Evolutionary conservation across 1,140 invertebrate genomes (phyloP), one percentile per base, ranked within the genome.

Genomic region (Chrysopa pallens): DNA sequence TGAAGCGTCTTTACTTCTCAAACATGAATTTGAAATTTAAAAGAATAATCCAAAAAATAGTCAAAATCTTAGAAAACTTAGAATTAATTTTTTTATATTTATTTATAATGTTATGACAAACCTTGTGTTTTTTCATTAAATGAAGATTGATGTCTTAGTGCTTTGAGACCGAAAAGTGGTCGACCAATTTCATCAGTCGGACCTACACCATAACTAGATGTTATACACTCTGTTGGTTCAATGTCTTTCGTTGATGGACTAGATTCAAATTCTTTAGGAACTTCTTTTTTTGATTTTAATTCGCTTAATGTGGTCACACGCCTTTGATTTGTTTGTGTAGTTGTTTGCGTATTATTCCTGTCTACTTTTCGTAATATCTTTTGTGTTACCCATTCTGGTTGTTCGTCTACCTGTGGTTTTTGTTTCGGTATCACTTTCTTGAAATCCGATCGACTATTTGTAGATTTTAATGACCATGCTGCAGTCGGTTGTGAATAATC

Each of bases 161-260:
- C 81, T 53, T 72, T 70, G 39, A 84, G 68, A 31, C 80, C 81
- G 58, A 84, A 84, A 15, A 84, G 62, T 6, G 80, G 80, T 42
- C 69, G 63, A n/a, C 80, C 80, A 49, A 81, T 72, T 47, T 81
- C 78, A 55, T 84, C 81, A 6, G 78, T 78, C 33, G 84, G 83
- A 4, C 80, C 81, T 4, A 82, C 75, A 1, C 84, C 82, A 56
- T 86, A 86, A 54, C 81, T 79, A 1, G 82, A 84, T 6, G 78
- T 82, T 37, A 85, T 78, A 29, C 73, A 70, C 56, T 80, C 75
- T 5, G 64, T 68, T 6, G 56, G 48, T 44, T 54, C 52, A 2
- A 48, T 46, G 43, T 61, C 60, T 38, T 56, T 57, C 5, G 17
- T 23, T 9, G 47, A 33, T 15, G 51, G 48, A 42, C 50, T 55